Conservation (phyloP, 2,888 invertebrate genomes). For the Mycalesis mineus region DNA sequence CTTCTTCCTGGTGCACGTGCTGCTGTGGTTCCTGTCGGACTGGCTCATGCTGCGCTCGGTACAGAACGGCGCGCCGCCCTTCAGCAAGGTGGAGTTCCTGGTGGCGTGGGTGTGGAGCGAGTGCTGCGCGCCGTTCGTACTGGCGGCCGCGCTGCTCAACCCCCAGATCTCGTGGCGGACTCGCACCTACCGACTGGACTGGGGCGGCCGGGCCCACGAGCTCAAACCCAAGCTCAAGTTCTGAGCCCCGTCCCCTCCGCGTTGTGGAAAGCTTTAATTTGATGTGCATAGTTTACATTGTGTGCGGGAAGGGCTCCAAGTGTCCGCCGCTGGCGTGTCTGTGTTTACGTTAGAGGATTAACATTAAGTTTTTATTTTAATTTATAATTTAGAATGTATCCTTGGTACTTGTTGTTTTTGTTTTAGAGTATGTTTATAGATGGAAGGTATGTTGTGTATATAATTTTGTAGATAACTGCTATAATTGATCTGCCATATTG, state of each 20-base stretch:
- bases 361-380: slow-evolving; percentile 61
- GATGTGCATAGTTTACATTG: slow-evolving; percentile 43
- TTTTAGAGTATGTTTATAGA: slow-evolving; percentile 65
- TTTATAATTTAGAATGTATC: slow-evolving; percentile 47
- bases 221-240: slow-evolving; percentile 86
- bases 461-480: slow-evolving; percentile 34
- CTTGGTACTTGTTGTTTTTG: slow-evolving; percentile 60
- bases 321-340: slow-evolving; percentile 41
- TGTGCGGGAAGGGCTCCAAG: slow-evolving; percentile 33
- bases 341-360: slow-evolving; percentile 42
- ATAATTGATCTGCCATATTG: slow-evolving; percentile 36
- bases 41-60: slow-evolving; percentile 93
- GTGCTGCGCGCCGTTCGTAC: slow-evolving; percentile 91
- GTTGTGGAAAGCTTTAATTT: slow-evolving; percentile 68
- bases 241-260: slow-evolving; percentile 52
- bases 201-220: slow-evolving; percentile 97
- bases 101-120: slow-evolving; percentile 97
- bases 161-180: slow-evolving; percentile 96
- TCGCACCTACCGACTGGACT: slow-evolving; percentile 92
- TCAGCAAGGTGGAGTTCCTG: slow-evolving; percentile 96
- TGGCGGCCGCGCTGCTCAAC: slow-evolving; percentile 90
- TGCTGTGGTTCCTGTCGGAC: slow-evolving; percentile 97
- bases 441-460: slow-evolving; percentile 33
- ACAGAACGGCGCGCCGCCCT: slow-evolving; percentile 94
- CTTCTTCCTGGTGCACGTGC: slow-evolving; percentile 94